Base-by-base conservation (phyloP, 2,113 vertebrate genomes). In the Cnemophilus loriae region DNA sequence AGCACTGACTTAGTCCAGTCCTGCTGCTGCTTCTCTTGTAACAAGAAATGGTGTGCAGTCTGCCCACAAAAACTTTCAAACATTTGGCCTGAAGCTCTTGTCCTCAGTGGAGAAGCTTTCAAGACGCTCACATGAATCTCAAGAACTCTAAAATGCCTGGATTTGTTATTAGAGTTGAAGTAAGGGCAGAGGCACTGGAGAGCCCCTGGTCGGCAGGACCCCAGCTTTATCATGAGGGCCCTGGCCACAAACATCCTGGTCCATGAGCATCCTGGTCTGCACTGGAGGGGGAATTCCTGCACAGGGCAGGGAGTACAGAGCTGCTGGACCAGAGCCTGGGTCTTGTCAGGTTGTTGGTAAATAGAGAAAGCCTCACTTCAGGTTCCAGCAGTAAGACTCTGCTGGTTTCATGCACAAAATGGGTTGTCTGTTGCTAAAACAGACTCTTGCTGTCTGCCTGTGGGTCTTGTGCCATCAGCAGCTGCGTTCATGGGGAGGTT, bases 271-370 rank as follows among this genome's bases (percentile, higher is more conserved):
- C 85, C 85, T 3, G 4, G 14, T 30, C 35, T 6, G 0, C 11
- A 3, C 57, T 52, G 78, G 42, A 2, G 0, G 1, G 24, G 64
- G 27, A n/a, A 37, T 47, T 47, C 8, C 4, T 1, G 0, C 27
- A 0, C 1, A 44, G 68, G 28, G 10, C 76, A 76, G 52, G 60
- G 63, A 41, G 20, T 33, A 3, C 4, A 2, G 4, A 4, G 68
- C 60, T 69, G 33, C 87, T 35, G 81, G 35, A 44, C 6, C 47
- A 37, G 44, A 67, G 65, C 50, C 64, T 6, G 23, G 8, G 22
- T 12, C 67, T 12, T 21, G 42, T 42, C n/a, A 6, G 22, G 0
- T 6, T 42, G 1, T 4, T 39, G 64, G 37, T 52, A 12, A 19
- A 16, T 1, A 20, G 30, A 79, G 57, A 47, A 65, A 53, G 69